phyloP scores from a whole-genome alignment of 2,797 vertebrate species.

The Labeo calbasu region DNA sequence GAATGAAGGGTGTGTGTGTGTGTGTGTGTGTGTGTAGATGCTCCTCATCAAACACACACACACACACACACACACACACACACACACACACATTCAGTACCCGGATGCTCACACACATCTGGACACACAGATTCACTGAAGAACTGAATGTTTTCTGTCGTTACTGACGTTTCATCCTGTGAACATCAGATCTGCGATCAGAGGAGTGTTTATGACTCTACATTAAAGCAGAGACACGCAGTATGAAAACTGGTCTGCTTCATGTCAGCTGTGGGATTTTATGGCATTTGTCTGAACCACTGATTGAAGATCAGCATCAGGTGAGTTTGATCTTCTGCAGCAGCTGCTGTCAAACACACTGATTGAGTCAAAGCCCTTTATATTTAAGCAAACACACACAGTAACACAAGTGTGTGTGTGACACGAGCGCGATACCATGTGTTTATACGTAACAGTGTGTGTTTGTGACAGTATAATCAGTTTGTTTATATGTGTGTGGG shows the following conservation, averaged over 20 bases:
- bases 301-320: background rate
- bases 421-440: background rate
- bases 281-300: background rate
- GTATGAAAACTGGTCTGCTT: background rate
- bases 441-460: background rate
- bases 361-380: background rate
- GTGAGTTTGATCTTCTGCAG: background rate
- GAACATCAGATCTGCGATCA: background rate
- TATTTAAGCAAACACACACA: background rate
- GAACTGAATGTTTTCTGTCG: background rate
- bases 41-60: background rate
- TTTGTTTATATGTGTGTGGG: conserved; percentile 37
- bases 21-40: background rate
- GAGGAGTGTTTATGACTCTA: background rate
- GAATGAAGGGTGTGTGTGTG: background rate
- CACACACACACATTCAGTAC: background rate
- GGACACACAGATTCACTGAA: background rate
- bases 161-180: background rate
- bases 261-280: background rate
- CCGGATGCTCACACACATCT: no score
- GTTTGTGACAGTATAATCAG: background rate
- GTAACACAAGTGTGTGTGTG: background rate
- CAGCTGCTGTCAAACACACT: no score
- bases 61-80: conserved; percentile 10
- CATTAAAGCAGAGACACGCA: no score